These are phyloP conservation scores for Motacilla alba DNA, from an alignment of 2,113 vertebrate species.

Conservation along the genomic window DNA sequence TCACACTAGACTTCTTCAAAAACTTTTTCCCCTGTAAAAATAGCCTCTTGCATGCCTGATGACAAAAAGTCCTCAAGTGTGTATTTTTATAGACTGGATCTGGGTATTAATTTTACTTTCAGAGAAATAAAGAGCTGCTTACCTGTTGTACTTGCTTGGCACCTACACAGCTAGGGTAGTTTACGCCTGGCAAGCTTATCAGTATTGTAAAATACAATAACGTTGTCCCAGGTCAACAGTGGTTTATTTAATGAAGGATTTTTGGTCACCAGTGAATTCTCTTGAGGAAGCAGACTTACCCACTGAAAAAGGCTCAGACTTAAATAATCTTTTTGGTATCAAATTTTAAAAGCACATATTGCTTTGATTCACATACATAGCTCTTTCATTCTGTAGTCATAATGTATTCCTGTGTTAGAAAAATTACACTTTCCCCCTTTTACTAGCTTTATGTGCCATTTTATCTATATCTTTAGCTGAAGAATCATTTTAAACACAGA, in stretches of 20 bases:
- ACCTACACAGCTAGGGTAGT: background rate
- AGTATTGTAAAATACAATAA: background rate
- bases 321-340: background rate
- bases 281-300: background rate
- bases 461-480: background rate
- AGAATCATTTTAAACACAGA: background rate
- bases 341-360: background rate
- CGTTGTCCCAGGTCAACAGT: background rate
- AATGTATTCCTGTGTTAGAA: background rate
- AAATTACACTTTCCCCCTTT: background rate
- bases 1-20: background rate
- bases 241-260: background rate
- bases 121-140: background rate
- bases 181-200: background rate
- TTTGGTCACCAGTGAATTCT: background rate
- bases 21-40: background rate
- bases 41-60: background rate
- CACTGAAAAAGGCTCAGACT: background rate
- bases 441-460: background rate
- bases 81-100: background rate
- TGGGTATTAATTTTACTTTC: background rate
- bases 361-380: background rate
- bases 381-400: background rate
- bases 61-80: background rate
- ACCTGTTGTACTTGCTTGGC: background rate